These are phyloP conservation scores for Microtus oregoni DNA, from an alignment of 2,113 vertebrate species.

Conservation along the genomic window DNA sequence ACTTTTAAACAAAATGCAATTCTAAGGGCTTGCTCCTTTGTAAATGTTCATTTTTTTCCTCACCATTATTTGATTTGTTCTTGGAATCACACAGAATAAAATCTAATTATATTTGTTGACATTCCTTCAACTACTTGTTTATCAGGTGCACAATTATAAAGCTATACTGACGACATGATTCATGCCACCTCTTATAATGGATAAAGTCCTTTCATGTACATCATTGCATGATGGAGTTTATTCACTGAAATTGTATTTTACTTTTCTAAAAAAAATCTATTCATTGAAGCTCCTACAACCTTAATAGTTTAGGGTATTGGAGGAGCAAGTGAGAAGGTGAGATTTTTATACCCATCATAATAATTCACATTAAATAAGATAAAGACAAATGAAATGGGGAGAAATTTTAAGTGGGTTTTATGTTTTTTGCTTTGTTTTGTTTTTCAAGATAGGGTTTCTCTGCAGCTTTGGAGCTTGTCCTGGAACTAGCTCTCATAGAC, in stretches of 20 bases:
- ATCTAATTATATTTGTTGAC: slow-evolving; percentile 67
- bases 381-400: slow-evolving; percentile 16
- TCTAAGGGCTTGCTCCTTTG: slow-evolving; percentile 18
- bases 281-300: background rate
- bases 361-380: slow-evolving; percentile 36
- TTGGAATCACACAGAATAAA: slow-evolving; percentile 57
- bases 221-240: slow-evolving; percentile 16
- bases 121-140: slow-evolving; percentile 52
- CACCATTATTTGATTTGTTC: slow-evolving; percentile 44
- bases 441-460: too few relatives aligned
- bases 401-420: slow-evolving; percentile 21
- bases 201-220: slow-evolving; percentile 24
- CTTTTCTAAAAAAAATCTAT: background rate
- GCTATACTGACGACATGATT: slow-evolving; percentile 36
- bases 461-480: too few relatives aligned
- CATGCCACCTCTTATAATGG: background rate
- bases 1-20: slow-evolving; percentile 56
- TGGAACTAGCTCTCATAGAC: too few relatives aligned
- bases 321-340: background rate
- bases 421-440: background rate
- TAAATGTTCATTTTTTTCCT: slow-evolving; percentile 42
- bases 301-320: background rate
- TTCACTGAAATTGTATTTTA: background rate
- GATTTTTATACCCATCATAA: background rate
- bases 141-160: slow-evolving; percentile 66